Evolutionary conservation across 2,113 vertebrate genomes (phyloP), one percentile per base, ranked within the genome.

Genomic region (Pycnonotus jocosus): DNA sequence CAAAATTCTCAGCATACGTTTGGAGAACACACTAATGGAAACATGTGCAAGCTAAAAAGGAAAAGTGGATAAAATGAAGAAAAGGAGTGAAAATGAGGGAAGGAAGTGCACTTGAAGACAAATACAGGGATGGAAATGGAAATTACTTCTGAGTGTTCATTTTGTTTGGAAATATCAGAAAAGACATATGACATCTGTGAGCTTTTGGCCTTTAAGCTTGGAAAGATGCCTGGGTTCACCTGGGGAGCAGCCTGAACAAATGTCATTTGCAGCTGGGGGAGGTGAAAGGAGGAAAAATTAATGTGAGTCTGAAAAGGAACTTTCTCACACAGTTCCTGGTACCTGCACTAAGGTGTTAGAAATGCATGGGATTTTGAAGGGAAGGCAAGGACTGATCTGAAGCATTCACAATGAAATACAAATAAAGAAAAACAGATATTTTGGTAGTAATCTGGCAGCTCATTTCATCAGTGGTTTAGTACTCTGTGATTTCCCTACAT

Each of bases 281-380:
- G 45, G 35, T 22, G n/a, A 71, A 79, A 72, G 25, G 50, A 54
- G 11, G 19, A 53, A 73, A 21, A 56, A n/a, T 3, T 21, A 6
- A 45, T 5, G 33, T 21, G 38, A 38, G 7, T 35, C 13, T 81
- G 81, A 25, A 72, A 68, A 65, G 25, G 37, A 90, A 7, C 4
- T 66, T 64, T 37, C n/a, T 71, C n/a, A 48, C 33, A 14, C n/a
- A 65, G 19, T 2, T 81, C 27, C 19, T 25, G 7, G 19, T 7
- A 56, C 21, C 22, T 31, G 11, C 28, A 13, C 38, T 33, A 10
- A 40, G 22, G 9, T 19, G 13, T 54, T 23, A 25, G 38, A 72
- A 77, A 35, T 17, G 5, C 8, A 11, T 0, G 1, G 14, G 10
- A 15, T 61, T 81, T 2, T 2, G 40, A 61, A 61, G 5, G 50